Conservation (phyloP, 2,797 vertebrate species). For the Thaleichthys pacificus region DNA sequence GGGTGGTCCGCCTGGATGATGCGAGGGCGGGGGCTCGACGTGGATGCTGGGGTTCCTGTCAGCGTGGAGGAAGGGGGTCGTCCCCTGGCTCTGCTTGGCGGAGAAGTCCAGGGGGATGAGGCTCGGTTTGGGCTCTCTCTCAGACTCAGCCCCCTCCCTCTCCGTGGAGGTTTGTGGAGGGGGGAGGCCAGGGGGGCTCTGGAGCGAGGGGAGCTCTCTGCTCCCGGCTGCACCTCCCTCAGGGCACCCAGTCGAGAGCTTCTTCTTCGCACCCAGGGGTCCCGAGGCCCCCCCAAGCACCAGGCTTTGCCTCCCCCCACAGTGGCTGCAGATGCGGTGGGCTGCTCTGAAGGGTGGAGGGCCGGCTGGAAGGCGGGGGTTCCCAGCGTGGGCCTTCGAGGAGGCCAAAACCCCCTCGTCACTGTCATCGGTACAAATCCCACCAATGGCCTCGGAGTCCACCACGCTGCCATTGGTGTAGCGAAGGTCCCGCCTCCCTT, state of each 20-base stretch:
- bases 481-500: constrained; percentile 54
- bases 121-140: constrained; percentile 21
- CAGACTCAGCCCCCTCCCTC: constrained; percentile 19
- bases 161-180: constrained; percentile 36
- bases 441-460: constrained; percentile 74
- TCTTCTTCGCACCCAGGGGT: constrained; percentile 21
- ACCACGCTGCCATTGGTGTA: constrained; percentile 78
- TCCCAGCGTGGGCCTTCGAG: constrained; percentile 44
- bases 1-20: constrained; percentile 38
- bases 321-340: constrained; percentile 66
- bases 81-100: constrained; percentile 25
- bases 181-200: constrained; percentile 25
- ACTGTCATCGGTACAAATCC: constrained; percentile 64
- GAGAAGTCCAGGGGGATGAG: constrained; percentile 25
- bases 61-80: constrained; percentile 29
- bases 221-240: constrained; percentile 41
- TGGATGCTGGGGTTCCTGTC: constrained; percentile 29
- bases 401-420: constrained; percentile 43
- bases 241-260: constrained; percentile 19
- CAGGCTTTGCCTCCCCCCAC: constrained; percentile 62
- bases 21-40: constrained; percentile 35
- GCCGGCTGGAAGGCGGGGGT: constrained; percentile 39
- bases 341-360: constrained; percentile 44
- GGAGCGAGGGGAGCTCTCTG: constrained; percentile 15
- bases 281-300: constrained; percentile 22